Conservation (phyloP, 2,797 vertebrate genomes). For the Erethizon dorsatum region DNA sequence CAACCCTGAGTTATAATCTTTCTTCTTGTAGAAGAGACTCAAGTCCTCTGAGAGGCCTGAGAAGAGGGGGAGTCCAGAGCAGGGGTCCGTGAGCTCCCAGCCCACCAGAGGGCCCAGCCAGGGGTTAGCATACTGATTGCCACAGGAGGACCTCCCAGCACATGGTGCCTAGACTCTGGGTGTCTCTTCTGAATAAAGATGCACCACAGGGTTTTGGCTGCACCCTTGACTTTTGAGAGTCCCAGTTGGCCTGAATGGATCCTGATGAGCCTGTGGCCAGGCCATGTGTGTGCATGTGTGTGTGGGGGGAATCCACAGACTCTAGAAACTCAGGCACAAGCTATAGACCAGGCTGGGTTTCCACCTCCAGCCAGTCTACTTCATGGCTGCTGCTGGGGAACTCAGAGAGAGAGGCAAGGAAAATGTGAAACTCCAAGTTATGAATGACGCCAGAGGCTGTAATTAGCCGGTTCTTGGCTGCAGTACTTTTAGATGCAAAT, state of each 20-base stretch:
- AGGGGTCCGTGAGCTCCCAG: neutral
- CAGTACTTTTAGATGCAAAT: constrained; percentile 83
- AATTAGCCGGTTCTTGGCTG: constrained; percentile 72
- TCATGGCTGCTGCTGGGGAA: neutral
- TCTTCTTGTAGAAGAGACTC: neutral
- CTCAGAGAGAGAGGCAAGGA: neutral
- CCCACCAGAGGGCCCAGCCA: neutral
- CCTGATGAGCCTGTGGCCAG: neutral
- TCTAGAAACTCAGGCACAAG: neutral
- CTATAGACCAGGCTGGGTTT: neutral
- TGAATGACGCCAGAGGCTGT: constrained; percentile 79
- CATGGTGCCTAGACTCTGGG: neutral
- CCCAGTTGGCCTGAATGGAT: neutral
- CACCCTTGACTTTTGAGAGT: neutral
- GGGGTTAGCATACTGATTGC: neutral
- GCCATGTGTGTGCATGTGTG: neutral
- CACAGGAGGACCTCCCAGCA: too few relatives aligned
- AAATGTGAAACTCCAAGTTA: constrained; percentile 34
- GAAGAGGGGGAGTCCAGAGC: neutral
- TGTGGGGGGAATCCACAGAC: rapidly evolving
- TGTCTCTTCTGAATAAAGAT: neutral
- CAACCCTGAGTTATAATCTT: neutral
- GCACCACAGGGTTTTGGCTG: neutral
- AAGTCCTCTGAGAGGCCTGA: neutral
- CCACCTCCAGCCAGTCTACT: neutral